phyloP scores from a whole-genome alignment of 2,888 invertebrate genomes.

The Tipula helvola region DNA sequence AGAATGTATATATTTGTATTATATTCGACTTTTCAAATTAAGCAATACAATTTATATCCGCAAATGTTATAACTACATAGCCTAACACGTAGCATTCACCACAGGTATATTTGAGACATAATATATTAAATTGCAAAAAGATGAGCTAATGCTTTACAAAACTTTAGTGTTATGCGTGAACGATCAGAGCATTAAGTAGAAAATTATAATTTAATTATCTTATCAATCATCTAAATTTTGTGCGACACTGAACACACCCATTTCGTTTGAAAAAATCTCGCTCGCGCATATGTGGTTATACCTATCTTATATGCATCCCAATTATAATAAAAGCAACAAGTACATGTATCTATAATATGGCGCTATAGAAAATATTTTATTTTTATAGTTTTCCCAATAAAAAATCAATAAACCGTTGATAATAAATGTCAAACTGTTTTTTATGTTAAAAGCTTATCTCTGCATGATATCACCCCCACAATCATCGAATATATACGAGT shows the following conservation, averaged over 20 bases:
- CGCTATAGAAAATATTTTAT: background rate
- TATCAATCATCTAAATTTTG: background rate
- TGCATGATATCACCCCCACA: background rate
- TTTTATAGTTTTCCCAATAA: background rate
- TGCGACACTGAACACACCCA: background rate
- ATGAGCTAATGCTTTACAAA: too few relatives aligned
- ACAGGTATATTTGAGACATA: too few relatives aligned
- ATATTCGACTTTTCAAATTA: too few relatives aligned
- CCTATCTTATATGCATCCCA: too few relatives aligned
- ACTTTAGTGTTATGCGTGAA: too few relatives aligned
- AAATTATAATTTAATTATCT: background rate
- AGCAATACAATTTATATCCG: too few relatives aligned
- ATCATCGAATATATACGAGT: background rate
- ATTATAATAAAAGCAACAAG: too few relatives aligned
- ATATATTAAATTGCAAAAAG: too few relatives aligned
- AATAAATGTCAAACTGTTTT: background rate
- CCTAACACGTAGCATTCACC: too few relatives aligned
- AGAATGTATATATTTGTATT: too few relatives aligned
- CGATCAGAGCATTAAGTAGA: background rate
- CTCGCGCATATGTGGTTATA: too few relatives aligned
- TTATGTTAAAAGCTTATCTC: background rate
- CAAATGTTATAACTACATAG: too few relatives aligned
- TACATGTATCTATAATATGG: background rate
- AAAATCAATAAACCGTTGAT: background rate
- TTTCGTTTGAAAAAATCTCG: background rate